Base-by-base conservation (phyloP, 2,113 vertebrate genomes). In the Promerops cafer region DNA sequence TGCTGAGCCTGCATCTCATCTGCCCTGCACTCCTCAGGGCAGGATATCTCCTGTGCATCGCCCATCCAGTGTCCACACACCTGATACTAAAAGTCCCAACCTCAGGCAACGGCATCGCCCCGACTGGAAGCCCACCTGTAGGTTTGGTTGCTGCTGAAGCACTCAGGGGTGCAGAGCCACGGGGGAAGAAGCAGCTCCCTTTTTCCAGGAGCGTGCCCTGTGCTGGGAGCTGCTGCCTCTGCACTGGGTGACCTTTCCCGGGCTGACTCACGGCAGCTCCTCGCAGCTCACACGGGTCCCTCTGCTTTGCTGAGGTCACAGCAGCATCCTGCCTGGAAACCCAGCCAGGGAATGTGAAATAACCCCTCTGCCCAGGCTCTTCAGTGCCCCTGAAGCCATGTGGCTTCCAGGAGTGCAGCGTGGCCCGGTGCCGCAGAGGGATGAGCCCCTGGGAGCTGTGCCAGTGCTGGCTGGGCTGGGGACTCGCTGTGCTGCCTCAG, bases 201-300 rank as follows among this genome's bases (percentile, higher is more conserved):
- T 83, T 93, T 72, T 37, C 84, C 15, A 2, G 77, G 22, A 47
- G 18, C 0, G 33, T 47, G 33, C 19, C 53, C 49, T 1, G 0
- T 0, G 11, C 22, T 5, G 50, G 66, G 22, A 81, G 39, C 2
- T 0, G 79, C 65, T 64, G 78, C 15, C 53, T 57, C 45, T 4
- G 5, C 40, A 2, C 61, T 53, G 47, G 79, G 57, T 87, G 82
- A 91, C 83, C 82, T 94, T 79, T 83, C 42, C 82, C 0, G 0
- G 82, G 79, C 42, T 94, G 77, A 94, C 45, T 93, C 93, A 90
- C 1, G 7, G 78, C 72, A 82, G 26, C 57, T 94, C 89, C 89
- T 80, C 7, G 7, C 11, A 10, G 52, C 74, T 47, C n/a, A 28
- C 60, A 70, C 6, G 30, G 33, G 17, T 87, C 53, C 26, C 35